These are phyloP conservation scores for Bimastos eiseni DNA, from an alignment of 2,888 invertebrate genomes.

Conservation along the genomic window DNA sequence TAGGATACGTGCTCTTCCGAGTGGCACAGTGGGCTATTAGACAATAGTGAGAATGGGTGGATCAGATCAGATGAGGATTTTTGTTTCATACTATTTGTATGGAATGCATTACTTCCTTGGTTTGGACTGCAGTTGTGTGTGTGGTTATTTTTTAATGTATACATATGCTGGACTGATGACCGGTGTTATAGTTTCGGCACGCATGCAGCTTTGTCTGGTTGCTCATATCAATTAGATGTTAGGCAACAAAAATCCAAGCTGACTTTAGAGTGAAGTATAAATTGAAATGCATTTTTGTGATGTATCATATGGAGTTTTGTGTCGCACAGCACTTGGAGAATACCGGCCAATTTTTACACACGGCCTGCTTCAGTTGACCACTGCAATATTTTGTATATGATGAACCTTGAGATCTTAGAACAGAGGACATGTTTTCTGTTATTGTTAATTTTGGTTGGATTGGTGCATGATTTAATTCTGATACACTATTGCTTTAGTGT, in stretches of 20 bases:
- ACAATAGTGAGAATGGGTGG: neutral
- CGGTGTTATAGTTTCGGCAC: neutral
- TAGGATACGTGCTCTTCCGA: conserved; percentile 8
- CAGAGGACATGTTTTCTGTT: neutral
- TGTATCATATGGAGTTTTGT: neutral
- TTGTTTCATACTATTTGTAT: neutral
- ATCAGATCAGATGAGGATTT: neutral
- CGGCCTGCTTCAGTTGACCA: neutral
- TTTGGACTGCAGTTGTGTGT: neutral
- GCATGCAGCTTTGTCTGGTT: neutral
- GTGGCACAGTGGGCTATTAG: neutral
- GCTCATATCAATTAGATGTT: neutral
- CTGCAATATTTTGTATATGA: neutral
- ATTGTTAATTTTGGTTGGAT: neutral
- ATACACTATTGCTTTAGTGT: neutral
- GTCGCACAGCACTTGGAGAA: neutral
- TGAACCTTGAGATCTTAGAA: neutral
- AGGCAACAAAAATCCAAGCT: neutral
- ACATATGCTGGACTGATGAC: neutral
- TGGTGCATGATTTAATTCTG: neutral
- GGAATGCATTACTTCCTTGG: conserved; percentile 1
- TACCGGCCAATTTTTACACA: conserved; percentile 13
- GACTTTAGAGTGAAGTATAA: neutral
- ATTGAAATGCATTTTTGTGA: neutral
- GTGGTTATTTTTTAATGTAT: neutral